Percentiles rank a stretch among this genome's conserved stretches.
These are phyloP conservation scores for Torymus texanus DNA, from an alignment of 2,888 invertebrate species.

Conservation along the genomic window DNA sequence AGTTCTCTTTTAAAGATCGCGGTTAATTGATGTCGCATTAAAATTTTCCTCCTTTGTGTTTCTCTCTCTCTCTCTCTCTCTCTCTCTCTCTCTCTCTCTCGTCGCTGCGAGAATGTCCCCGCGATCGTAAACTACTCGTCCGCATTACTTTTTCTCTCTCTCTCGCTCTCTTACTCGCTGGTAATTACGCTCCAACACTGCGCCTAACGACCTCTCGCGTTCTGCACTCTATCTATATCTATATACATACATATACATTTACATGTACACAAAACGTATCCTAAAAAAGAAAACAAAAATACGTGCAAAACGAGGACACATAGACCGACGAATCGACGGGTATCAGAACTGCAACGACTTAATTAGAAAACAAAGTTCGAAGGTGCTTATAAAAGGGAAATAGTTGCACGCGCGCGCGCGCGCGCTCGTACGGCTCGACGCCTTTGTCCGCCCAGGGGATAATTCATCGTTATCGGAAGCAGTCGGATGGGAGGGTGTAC, in stretches of 20 bases:
- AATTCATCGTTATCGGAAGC: conserved; percentile 61
- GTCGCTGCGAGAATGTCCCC: not conserved
- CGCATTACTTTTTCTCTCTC: not conserved
- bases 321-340: no score
- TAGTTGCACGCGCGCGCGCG: not conserved
- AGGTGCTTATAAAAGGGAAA: not conserved
- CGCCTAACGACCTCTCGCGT: no score
- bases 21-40: conserved; percentile 52
- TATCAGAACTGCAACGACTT: not conserved
- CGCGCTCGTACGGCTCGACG: no score
- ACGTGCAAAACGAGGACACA: no score
- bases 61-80: no score
- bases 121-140: not conserved
- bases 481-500: conserved; percentile 32
- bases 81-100: no score
- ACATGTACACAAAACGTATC: no score
- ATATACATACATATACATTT: no score
- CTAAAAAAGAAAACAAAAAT: no score
- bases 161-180: not conserved
- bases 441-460: conserved; percentile 43
- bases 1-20: conserved; percentile 60
- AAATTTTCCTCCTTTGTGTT: conserved; percentile 42
- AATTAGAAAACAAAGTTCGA: conserved; percentile 35
- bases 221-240: no score
- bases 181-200: not conserved